A percentile compares a stretch with the other conserved stretches of the same genome.
phyloP scores from a whole-genome alignment of 2,113 vertebrate species.

The Aptenodytes forsteri region DNA sequence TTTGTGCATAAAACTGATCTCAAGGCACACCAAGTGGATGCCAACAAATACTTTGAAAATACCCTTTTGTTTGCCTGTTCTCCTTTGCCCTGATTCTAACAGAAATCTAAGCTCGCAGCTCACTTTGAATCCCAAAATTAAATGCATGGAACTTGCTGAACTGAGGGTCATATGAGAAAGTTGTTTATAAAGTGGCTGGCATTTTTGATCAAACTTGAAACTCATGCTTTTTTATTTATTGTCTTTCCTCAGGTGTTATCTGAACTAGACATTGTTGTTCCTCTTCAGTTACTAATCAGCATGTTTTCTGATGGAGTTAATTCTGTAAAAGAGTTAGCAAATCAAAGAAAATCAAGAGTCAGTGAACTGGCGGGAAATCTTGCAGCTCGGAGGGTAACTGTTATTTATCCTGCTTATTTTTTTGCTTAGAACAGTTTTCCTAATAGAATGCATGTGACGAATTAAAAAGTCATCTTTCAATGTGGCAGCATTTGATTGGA shows the following conservation, averaged over 20 bases:
- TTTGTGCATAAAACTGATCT: neutral
- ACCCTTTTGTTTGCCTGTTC: neutral
- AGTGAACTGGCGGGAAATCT: constrained; percentile 85
- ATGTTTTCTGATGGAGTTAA: constrained; percentile 99
- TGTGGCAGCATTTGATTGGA: neutral
- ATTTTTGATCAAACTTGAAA: constrained; percentile 8
- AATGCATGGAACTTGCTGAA: neutral
- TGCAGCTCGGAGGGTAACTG: constrained; percentile 89
- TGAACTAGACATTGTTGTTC: constrained; percentile 96
- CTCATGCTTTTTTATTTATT: neutral
- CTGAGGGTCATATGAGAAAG: neutral
- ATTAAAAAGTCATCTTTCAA: neutral
- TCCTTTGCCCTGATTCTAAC: neutral
- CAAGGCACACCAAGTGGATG: neutral
- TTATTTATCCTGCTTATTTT: neutral
- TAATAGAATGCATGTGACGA: neutral
- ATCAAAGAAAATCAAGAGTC: constrained; percentile 90
- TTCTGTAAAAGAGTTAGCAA: constrained; percentile 96
- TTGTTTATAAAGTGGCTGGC: neutral
- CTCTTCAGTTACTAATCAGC: constrained; percentile 93
- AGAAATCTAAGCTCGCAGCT: neutral
- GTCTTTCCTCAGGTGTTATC: constrained; percentile 87
- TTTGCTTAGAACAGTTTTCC: neutral
- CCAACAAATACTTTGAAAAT: neutral
- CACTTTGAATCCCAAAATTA: neutral